A percentile compares a stretch with the other conserved stretches of the same genome.
Conservation (phyloP, 2,888 invertebrate genomes). For the Steinernema carpocapsae region DNA sequence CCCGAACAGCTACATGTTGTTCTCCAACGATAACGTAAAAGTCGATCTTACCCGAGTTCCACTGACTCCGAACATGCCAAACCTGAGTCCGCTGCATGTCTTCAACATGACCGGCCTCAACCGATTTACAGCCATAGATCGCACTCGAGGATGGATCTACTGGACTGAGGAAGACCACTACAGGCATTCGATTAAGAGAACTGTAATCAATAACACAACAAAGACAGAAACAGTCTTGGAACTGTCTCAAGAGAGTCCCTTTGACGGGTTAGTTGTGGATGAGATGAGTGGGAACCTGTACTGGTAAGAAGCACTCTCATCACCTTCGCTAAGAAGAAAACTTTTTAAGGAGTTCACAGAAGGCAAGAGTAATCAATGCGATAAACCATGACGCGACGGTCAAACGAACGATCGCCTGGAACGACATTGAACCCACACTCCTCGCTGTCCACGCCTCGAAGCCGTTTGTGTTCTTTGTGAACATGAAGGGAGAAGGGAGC, state of each 20-base stretch:
- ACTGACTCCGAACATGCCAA: not conserved
- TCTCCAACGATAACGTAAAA: not conserved
- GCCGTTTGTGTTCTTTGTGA: conserved; percentile 42
- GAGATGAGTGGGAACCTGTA: conserved; percentile 40
- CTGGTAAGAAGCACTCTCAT: too few relatives aligned
- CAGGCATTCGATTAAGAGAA: conserved; percentile 35
- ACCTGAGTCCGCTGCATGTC: not conserved
- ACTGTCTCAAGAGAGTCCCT: conserved; percentile 18
- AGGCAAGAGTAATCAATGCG: conserved; percentile 36
- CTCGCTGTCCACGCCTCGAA: conserved; percentile 40
- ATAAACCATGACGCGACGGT: conserved; percentile 36
- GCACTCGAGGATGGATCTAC: conserved; percentile 34
- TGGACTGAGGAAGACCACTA: conserved; percentile 4
- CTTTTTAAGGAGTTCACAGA: conserved; percentile 7
- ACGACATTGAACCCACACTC: conserved; percentile 38
- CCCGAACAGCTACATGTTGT: not conserved
- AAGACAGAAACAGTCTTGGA: conserved; percentile 27
- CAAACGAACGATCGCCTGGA: conserved; percentile 42
- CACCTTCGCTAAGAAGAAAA: too few relatives aligned
- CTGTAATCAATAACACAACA: conserved; percentile 9
- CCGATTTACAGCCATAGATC: conserved; percentile 39
- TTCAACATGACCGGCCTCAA: not conserved
- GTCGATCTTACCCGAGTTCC: not conserved
- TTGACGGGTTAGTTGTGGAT: conserved; percentile 43
- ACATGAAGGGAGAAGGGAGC: conserved; percentile 30